Conservation (phyloP, 2,888 invertebrate genomes). For the Spilosoma lubricipeda region DNA sequence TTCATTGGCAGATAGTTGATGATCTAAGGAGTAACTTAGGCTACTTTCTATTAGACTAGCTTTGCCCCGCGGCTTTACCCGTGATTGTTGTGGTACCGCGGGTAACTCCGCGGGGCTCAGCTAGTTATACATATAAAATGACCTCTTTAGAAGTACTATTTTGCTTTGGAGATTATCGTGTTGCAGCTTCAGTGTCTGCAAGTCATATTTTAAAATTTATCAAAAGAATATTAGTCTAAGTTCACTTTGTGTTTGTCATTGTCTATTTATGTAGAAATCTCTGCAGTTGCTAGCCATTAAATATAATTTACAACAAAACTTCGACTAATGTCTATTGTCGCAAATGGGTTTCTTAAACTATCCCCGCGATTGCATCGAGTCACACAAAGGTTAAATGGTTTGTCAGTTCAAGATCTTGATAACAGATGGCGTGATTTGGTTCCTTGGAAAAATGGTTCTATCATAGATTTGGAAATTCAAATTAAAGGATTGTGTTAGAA, state of each 20-base stretch:
- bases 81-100: too few species aligned
- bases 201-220: too few species aligned
- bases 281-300: not conserved
- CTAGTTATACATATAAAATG: not conserved
- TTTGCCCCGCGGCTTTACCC: too few species aligned
- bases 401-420: slow-evolving; percentile 8
- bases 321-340: not conserved
- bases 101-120: too few species aligned
- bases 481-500: not conserved
- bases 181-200: too few species aligned
- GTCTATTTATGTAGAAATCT: not conserved
- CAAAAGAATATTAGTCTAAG: not conserved
- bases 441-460: not conserved
- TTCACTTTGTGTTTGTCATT: not conserved
- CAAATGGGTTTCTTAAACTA: not conserved
- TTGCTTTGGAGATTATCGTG: not conserved
- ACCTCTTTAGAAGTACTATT: not conserved
- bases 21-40: too few species aligned
- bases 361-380: not conserved
- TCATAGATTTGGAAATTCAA: not conserved
- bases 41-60: too few species aligned
- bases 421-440: slow-evolving; percentile 13
- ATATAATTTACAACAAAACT: not conserved
- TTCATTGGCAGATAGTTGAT: too few species aligned
- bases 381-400: not conserved